Base-by-base conservation (phyloP, 2,888 invertebrate species). In the Odontocolon sp. region DNA sequence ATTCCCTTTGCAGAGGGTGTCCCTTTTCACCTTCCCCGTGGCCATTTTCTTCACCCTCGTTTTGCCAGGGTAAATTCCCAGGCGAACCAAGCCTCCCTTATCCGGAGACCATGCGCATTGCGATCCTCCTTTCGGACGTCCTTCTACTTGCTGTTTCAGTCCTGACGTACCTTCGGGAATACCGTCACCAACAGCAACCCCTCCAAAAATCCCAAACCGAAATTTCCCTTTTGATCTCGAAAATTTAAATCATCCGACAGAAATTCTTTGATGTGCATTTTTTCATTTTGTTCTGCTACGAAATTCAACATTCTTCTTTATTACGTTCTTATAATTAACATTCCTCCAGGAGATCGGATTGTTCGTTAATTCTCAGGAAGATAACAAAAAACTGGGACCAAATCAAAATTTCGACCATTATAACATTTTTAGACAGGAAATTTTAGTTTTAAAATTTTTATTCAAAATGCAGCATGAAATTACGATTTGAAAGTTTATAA, bases 31-130 rank as follows among this genome's bases (percentile, higher is more conserved):
- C 14, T 67, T 31, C 31, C 14, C 14, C 47, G 21, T 67, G 42
- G 42, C 67, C 56, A 56, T 45, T 42, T 42, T 54, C 67, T 56
- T 67, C 45, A 56, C 56, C 67, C 56, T 67, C 52, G 50, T 54
- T 66, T 52, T 40, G 40, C 40, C 40, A 52, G 9, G 52, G 33
- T 33, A 56, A 67, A 67, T 67, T 45, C 67, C 67, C 54, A 56
- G 56, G 67, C 42, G 45, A 67, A 36, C 56, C 33, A 45, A 56
- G 45, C 26, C 18, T 38, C 47, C 33, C 50, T 63, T 63, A 50
- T 64, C 50, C 63, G 50, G 23, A 47, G 33, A 47, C 63, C 63
- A 64, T 64, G 63, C 63, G 63, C 50, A 47, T 64, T 23, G 50
- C 47, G 16, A 64, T 36, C n/a, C 33, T 47, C 21, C 50, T 33